Percentiles rank a stretch among this genome's conserved stretches.
These are phyloP conservation scores for Dolichopus griseipennis DNA, from an alignment of 2,888 invertebrate genomes.

Conservation along the genomic window DNA sequence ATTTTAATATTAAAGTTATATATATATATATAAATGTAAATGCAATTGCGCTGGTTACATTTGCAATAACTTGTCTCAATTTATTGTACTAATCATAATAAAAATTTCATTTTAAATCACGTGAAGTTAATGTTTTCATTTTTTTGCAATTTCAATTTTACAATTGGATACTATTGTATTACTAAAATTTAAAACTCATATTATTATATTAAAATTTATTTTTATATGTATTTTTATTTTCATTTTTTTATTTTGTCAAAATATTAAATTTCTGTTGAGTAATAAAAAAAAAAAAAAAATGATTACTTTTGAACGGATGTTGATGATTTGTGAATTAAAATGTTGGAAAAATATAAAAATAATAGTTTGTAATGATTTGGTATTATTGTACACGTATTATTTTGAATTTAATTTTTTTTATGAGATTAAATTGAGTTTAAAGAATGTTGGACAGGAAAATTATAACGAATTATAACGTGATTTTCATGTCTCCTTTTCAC, in stretches of 20 bases:
- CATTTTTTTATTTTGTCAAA: background rate
- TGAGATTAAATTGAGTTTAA: too few species aligned
- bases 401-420: background rate
- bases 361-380: background rate
- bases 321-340: conserved; percentile 8
- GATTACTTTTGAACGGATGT: background rate
- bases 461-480: too few species aligned
- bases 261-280: background rate
- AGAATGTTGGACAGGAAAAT: too few species aligned
- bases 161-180: background rate
- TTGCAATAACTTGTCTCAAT: background rate
- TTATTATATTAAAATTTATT: too few species aligned
- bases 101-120: background rate
- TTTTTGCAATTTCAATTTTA: background rate
- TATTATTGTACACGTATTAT: background rate
- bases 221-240: background rate
- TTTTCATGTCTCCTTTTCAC: too few species aligned
- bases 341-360: background rate
- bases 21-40: too few species aligned
- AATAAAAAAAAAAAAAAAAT: background rate
- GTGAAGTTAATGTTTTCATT: background rate
- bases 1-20: too few species aligned
- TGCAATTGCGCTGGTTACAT: too few species aligned
- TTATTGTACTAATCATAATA: background rate
- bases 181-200: too few species aligned